Conservation (phyloP, 2,797 vertebrate species). For the Eidolon dupreanum region DNA sequence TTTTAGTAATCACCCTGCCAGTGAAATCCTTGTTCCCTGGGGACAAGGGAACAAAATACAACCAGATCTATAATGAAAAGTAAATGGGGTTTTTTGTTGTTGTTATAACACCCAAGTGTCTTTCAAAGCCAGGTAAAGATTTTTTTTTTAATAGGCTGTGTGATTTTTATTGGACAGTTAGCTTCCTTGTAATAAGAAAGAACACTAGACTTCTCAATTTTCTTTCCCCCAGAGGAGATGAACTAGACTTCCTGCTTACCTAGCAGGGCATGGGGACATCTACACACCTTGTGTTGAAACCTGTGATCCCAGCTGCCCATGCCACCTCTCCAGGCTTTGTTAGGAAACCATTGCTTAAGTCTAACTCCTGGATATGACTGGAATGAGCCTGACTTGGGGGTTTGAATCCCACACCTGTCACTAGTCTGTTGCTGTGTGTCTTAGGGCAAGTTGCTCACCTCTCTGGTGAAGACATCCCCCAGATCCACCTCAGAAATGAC, state of each 20-base stretch:
- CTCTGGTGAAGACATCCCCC: neutral
- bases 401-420: neutral
- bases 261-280: fast-evolving
- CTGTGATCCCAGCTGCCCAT: fast-evolving
- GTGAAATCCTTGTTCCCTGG: neutral
- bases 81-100: slow-evolving; percentile 30
- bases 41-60: slow-evolving; percentile 30
- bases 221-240: neutral
- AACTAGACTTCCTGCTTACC: neutral
- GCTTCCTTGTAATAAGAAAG: neutral
- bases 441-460: neutral
- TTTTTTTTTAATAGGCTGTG: slow-evolving; percentile 28
- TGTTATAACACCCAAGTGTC: slow-evolving; percentile 41
- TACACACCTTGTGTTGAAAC: fast-evolving
- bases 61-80: slow-evolving; percentile 64
- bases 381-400: neutral
- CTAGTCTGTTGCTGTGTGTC: neutral
- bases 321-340: neutral
- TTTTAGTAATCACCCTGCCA: neutral
- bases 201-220: neutral
- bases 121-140: slow-evolving; percentile 52
- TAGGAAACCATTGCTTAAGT: neutral
- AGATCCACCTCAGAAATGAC: neutral
- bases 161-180: slow-evolving; percentile 34
- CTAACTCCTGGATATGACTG: neutral